Evolutionary conservation across 1,140 invertebrate species (phyloP).

Genomic region (Drosophila carrolli): DNA sequence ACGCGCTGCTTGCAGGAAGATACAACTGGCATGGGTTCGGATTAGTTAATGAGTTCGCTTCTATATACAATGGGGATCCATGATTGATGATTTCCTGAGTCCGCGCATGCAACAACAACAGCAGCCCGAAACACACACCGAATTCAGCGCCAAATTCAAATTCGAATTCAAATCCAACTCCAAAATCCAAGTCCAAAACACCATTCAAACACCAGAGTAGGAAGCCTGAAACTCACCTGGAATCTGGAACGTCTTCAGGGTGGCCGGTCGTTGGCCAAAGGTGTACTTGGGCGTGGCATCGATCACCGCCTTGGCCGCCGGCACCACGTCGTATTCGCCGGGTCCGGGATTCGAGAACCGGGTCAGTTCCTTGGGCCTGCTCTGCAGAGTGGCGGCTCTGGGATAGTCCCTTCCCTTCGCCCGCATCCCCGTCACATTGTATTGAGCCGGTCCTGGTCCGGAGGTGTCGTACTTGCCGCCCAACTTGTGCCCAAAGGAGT

Average conservation of each 20-base stretch:
- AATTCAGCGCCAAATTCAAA: constrained; percentile 20
- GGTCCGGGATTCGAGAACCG: constrained; percentile 92
- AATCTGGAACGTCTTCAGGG: constrained; percentile 79
- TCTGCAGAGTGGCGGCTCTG: constrained; percentile 91
- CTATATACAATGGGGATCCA: constrained; percentile 68
- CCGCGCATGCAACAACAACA: constrained; percentile 65
- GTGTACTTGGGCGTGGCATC: constrained; percentile 89
- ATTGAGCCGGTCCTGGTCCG: constrained; percentile 94
- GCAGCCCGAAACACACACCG: constrained; percentile 29
- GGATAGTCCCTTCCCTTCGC: constrained; percentile 89
- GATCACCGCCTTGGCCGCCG: constrained; percentile 88
- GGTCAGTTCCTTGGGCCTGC: constrained; percentile 90
- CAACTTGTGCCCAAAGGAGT: constrained; percentile 91
- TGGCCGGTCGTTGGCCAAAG: constrained; percentile 80
- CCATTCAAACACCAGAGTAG: constrained; percentile 51
- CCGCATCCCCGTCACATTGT: constrained; percentile 93
- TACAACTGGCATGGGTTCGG: constrained; percentile 43
- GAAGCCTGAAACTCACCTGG: constrained; percentile 83
- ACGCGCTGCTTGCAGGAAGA: constrained; percentile 52
- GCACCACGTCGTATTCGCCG: constrained; percentile 92
- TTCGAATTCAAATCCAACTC: constrained; percentile 32
- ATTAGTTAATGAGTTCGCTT: constrained; percentile 35
- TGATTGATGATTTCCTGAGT: constrained; percentile 51
- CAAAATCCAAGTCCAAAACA: constrained; percentile 37
- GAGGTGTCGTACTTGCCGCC: constrained; percentile 85